Conservation (phyloP, 1,140 invertebrate genomes). For the Metopolophium dirhodum region DNA sequence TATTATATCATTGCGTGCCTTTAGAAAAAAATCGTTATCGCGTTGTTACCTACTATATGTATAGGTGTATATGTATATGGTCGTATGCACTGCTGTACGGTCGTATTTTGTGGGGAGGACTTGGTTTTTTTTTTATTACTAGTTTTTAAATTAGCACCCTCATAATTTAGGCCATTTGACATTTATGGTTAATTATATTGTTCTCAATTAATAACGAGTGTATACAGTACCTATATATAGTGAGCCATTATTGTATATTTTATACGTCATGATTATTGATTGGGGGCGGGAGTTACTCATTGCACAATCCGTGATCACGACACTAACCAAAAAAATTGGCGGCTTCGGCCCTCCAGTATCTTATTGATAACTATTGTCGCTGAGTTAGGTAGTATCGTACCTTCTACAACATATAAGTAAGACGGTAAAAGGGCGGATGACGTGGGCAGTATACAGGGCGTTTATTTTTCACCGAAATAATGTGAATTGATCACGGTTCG, state of each 20-base stretch:
- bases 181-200: not conserved
- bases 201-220: not conserved
- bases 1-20: not conserved
- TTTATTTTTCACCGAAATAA: not conserved
- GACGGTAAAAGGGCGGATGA: too few species aligned
- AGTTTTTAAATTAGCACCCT: not conserved
- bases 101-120: not conserved
- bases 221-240: not conserved
- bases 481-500: not conserved
- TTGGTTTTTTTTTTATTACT: not conserved
- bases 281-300: not conserved
- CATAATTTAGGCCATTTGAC: not conserved
- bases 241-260: not conserved
- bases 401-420: too few species aligned
- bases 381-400: not conserved
- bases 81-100: too few species aligned
- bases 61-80: too few species aligned
- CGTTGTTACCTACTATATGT: not conserved
- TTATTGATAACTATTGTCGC: not conserved
- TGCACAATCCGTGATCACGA: not conserved
- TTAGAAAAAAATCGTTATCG: not conserved
- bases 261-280: not conserved
- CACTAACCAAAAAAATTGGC: not conserved
- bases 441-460: not conserved
- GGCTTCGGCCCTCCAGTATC: not conserved